Base-by-base conservation (phyloP, 2,797 vertebrate genomes). In the Salarias fasciatus region DNA sequence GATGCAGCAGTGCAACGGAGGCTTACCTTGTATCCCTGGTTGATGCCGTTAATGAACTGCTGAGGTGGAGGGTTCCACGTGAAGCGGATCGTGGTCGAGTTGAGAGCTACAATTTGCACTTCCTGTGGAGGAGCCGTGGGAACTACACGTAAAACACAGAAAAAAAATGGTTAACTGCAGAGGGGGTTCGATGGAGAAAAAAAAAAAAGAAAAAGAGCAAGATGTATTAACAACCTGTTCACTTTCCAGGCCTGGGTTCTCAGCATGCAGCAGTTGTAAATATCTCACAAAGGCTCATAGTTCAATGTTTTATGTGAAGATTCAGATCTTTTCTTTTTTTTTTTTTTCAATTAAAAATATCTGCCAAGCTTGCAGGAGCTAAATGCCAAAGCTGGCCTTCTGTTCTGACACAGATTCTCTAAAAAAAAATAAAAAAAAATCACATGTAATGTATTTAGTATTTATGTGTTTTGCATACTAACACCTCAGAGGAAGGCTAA, bases 21-120 rank as follows among this genome's bases (percentile, higher is more conserved):
- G 12, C 72, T 84, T 91, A 97, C 97, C 95, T 97, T 99, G 86
- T 98, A 98, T 1, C 97, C 97, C 83, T 98, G 97, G 91, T 98
- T 98, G 83, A 98, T 98, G 53, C 96, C 97, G 0, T 98, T 97
- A 82, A 99, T 96, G 76, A 99, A 98, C 77, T 98, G 97, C 73
- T 98, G 97, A 3, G 96, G 96, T 0, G 97, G 97, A 7, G 97
- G 96, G 67, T 92, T 96, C 97, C 97, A 99, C 1, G 93, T 91
- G 89, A 97, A 96, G 55, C 90, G 94, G 70, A 99, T 91, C 42
- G 95, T 94, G 2, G 96, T 98, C 3, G 97, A 97, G 83, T 96
- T 97, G 76, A 98, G 68, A 0, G 97, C 96, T 62, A 95, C 80
- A 0, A 93, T 89, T 77, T 94, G 94, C 68, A 98, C 95, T 0